Percentiles rank a stretch among this genome's conserved stretches.
Evolutionary conservation across 1,140 invertebrate genomes (phyloP).

Genomic region (Drosophila nasuta): DNA sequence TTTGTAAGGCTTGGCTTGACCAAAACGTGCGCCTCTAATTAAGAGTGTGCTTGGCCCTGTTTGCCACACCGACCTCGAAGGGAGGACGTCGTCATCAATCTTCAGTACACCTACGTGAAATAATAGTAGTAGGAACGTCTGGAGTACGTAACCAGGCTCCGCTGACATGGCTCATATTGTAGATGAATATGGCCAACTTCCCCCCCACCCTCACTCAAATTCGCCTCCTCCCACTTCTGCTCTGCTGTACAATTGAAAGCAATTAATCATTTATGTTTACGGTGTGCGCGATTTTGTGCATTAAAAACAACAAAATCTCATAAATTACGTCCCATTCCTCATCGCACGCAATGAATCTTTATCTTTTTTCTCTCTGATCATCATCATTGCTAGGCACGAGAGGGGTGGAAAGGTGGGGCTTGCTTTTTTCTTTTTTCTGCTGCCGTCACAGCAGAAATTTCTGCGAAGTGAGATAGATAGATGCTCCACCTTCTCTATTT

Average conservation of each 20-base stretch:
- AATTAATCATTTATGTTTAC: conserved; percentile 73
- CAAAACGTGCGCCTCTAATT: conserved; percentile 64
- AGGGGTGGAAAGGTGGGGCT: not conserved
- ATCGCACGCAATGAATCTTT: conserved; percentile 37
- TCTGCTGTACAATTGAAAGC: conserved; percentile 33
- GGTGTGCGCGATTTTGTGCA: conserved; percentile 43
- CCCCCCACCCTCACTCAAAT: not conserved
- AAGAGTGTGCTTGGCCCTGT: conserved; percentile 34
- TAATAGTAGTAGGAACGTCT: not conserved
- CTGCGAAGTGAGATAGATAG: conserved; percentile 24
- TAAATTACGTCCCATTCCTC: conserved; percentile 56
- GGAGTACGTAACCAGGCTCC: conserved; percentile 2
- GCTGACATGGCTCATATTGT: conserved; percentile 28
- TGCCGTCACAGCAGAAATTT: conserved; percentile 31
- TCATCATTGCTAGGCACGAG: not conserved
- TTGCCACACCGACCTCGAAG: not conserved
- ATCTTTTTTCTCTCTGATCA: conserved; percentile 15
- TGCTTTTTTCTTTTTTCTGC: not conserved
- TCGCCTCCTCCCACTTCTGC: not conserved
- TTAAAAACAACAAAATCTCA: conserved; percentile 54
- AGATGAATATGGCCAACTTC: not conserved
- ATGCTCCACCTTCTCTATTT: not conserved
- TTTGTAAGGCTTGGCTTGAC: conserved; percentile 46
- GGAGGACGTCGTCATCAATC: conserved; percentile 59
- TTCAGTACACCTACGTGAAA: conserved; percentile 43